These are phyloP conservation scores for Sipha maydis DNA, from an alignment of 2,888 invertebrate genomes.

Conservation along the genomic window DNA sequence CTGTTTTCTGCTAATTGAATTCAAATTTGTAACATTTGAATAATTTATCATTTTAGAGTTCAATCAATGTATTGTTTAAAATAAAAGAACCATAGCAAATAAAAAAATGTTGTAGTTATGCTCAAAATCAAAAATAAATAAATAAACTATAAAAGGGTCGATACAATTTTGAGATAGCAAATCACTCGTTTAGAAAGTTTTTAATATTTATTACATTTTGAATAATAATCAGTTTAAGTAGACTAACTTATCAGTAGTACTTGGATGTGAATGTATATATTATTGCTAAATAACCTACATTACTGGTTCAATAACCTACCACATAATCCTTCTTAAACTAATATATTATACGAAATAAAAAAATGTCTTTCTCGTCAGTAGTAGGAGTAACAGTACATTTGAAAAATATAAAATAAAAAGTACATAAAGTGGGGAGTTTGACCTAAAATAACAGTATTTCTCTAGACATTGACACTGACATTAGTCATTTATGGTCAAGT, in stretches of 20 bases:
- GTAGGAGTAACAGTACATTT: conserved; percentile 44
- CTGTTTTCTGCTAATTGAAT: too few relatives aligned
- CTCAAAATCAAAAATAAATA: neutral
- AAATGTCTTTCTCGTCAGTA: neutral
- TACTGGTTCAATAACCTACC: conserved; percentile 18
- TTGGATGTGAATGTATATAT: neutral
- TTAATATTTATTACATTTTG: neutral
- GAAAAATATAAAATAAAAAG: conserved; percentile 8
- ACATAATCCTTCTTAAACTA: neutral
- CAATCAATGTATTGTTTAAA: too few relatives aligned
- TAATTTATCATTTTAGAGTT: too few relatives aligned
- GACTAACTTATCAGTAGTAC: neutral
- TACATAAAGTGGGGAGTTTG: conserved; percentile 48
- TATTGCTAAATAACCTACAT: conserved; percentile 31
- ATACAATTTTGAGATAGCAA: neutral
- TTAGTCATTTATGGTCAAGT: conserved; percentile 37
- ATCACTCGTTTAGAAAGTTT: neutral
- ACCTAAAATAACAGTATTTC: conserved; percentile 54
- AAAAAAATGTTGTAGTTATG: too few relatives aligned
- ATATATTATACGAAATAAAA: neutral
- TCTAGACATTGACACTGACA: conserved; percentile 27
- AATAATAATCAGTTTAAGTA: neutral
- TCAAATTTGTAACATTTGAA: too few relatives aligned
- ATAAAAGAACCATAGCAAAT: too few relatives aligned
- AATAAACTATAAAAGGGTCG: neutral